These are phyloP conservation scores for Lepisosteus oculatus DNA, from an alignment of 2,113 vertebrate species.

Conservation along the genomic window DNA sequence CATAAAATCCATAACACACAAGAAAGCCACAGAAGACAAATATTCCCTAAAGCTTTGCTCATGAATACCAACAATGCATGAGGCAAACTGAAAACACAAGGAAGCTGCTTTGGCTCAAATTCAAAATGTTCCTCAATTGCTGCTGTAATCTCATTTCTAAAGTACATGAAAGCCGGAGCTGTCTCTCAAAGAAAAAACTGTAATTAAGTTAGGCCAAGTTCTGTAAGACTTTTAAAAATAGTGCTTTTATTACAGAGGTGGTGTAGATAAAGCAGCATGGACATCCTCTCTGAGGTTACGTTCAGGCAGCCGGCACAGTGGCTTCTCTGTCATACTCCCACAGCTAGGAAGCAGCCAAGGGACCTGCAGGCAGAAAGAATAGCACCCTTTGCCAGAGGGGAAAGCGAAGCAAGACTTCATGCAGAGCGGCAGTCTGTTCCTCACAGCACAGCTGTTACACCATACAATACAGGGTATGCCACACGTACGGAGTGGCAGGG, in stretches of 20 bases:
- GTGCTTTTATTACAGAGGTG: conserved; percentile 27
- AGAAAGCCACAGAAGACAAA: no score
- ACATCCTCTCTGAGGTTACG: neutral
- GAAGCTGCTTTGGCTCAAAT: conserved; percentile 14
- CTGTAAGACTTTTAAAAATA: conserved; percentile 23
- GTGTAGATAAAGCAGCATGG: conserved; percentile 24
- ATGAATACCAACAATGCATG: neutral
- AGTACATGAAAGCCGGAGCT: conserved; percentile 17
- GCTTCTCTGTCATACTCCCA: conserved; percentile 22
- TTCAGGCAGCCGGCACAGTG: no score
- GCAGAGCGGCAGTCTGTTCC: conserved; percentile 55
- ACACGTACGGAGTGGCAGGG: conserved; percentile 23
- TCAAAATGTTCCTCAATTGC: conserved; percentile 19
- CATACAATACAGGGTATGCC: conserved; percentile 31
- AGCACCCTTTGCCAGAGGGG: conserved; percentile 2
- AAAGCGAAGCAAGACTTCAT: conserved; percentile 39
- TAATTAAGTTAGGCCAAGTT: conserved; percentile 41
- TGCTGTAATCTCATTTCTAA: conserved; percentile 27
- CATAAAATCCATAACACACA: no score
- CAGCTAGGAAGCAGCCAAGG: conserved; percentile 43
- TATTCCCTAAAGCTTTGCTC: no score
- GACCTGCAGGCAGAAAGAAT: conserved; percentile 37
- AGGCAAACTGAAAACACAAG: neutral
- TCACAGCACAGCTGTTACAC: conserved; percentile 55
- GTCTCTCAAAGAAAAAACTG: conserved; percentile 29